Percentiles rank a stretch among this genome's conserved stretches.
Conservation (phyloP, 2,113 vertebrate species). For the Asarcornis scutulata region DNA sequence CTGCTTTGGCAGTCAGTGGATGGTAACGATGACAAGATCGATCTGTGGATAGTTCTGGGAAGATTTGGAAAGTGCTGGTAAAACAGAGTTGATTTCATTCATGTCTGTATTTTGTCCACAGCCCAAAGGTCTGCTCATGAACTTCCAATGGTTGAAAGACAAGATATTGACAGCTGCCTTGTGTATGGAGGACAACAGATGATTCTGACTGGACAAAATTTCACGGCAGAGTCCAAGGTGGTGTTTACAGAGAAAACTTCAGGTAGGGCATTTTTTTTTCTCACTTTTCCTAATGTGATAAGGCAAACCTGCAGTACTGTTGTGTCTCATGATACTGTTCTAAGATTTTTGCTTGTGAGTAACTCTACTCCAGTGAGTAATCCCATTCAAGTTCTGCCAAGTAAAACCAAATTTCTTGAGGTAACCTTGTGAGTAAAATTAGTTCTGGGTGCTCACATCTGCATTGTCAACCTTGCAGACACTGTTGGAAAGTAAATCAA, state of each 20-base stretch:
- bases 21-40: conserved; percentile 70
- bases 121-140: conserved; percentile 98
- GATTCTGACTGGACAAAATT: conserved; percentile 97
- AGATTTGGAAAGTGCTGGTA: conserved; percentile 69
- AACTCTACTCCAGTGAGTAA: background rate
- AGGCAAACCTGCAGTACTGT: background rate
- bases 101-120: conserved; percentile 70
- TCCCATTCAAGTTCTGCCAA: background rate
- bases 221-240: conserved; percentile 96
- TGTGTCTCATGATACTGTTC: background rate
- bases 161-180: conserved; percentile 93
- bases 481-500: background rate
- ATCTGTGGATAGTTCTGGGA: conserved; percentile 69
- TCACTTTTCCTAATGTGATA: background rate
- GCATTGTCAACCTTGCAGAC: background rate
- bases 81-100: conserved; percentile 66
- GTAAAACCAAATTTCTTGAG: background rate
- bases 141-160: conserved; percentile 97
- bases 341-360: background rate
- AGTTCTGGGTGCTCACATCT: background rate
- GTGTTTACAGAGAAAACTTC: conserved; percentile 93
- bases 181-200: conserved; percentile 97
- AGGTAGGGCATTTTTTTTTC: conserved; percentile 77
- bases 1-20: conserved; percentile 49
- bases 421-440: background rate